These are phyloP conservation scores for Gracilinanus agilis DNA, from an alignment of 2,113 vertebrate genomes.

Conservation along the genomic window DNA sequence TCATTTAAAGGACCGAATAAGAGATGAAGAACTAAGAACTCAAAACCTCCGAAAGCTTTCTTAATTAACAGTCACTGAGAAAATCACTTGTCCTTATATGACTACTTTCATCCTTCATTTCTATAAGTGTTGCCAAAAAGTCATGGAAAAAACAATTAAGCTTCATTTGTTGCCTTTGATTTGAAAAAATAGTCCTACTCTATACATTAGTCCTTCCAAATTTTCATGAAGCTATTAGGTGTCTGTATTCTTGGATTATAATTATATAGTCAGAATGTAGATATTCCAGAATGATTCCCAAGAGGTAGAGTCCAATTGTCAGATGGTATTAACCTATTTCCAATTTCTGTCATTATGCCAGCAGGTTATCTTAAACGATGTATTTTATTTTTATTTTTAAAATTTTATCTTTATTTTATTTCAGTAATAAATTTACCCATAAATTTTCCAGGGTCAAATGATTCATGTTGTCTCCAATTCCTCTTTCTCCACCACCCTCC, in stretches of 20 bases:
- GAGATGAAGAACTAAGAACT: slow-evolving; percentile 21
- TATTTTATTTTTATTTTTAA: not conserved
- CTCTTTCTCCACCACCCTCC: too few relatives aligned
- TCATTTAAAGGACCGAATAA: not conserved
- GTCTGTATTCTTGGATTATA: not conserved
- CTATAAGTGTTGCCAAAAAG: slow-evolving; percentile 15
- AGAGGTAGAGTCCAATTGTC: not conserved
- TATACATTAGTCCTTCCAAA: not conserved
- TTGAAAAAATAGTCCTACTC: not conserved
- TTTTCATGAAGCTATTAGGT: not conserved
- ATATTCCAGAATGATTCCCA: not conserved
- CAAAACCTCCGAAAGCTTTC: slow-evolving; percentile 8
- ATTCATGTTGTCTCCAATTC: too few relatives aligned
- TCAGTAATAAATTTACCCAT: too few relatives aligned
- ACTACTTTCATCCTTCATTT: slow-evolving; percentile 21
- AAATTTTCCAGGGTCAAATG: too few relatives aligned
- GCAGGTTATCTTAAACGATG: not conserved
- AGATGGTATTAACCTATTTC: not conserved
- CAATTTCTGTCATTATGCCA: not conserved
- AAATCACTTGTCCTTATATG: not conserved
- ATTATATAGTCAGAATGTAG: not conserved
- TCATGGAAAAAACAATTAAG: slow-evolving; percentile 20
- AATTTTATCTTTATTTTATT: too few relatives aligned
- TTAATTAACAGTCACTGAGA: slow-evolving; percentile 6
- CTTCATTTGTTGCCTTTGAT: not conserved